Percentiles rank a stretch among this genome's conserved stretches.
Evolutionary conservation across 2,797 vertebrate genomes (phyloP).

Genomic region (Sebastes matsubarae): DNA sequence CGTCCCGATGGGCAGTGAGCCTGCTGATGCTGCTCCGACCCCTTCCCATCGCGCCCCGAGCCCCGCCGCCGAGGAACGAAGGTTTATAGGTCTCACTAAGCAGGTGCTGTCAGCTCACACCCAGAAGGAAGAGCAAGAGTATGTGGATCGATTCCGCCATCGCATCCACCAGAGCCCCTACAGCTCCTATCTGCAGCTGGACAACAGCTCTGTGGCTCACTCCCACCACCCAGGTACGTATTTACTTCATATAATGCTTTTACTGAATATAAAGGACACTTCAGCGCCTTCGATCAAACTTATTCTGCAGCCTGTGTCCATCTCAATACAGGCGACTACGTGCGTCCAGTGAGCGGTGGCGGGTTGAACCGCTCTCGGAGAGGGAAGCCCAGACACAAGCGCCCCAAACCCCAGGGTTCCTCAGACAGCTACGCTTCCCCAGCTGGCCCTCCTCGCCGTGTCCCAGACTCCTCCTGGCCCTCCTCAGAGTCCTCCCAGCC

Average conservation of each 20-base stretch:
- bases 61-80: slow-evolving; percentile 75
- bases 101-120: slow-evolving; percentile 90
- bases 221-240: slow-evolving; percentile 83
- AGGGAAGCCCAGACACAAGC: slow-evolving; percentile 82
- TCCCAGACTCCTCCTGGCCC: slow-evolving; percentile 74
- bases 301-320: background rate
- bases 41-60: slow-evolving; percentile 56
- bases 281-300: background rate
- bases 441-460: slow-evolving; percentile 31
- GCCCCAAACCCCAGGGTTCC: slow-evolving; percentile 79
- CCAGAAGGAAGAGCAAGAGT: slow-evolving; percentile 90
- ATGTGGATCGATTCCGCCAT: slow-evolving; percentile 86
- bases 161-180: slow-evolving; percentile 88
- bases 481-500: slow-evolving; percentile 77
- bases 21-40: slow-evolving; percentile 64
- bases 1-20: slow-evolving; percentile 79
- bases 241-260: background rate
- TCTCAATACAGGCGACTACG: slow-evolving; percentile 70
- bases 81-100: slow-evolving; percentile 86
- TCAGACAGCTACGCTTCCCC: slow-evolving; percentile 75
- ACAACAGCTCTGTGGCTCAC: slow-evolving; percentile 78
- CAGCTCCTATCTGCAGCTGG: slow-evolving; percentile 85
- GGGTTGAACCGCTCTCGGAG: slow-evolving; percentile 77
- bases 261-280: background rate
- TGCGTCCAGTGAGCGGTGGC: slow-evolving; percentile 60